Base-by-base conservation (phyloP, 1,140 invertebrate species). In the Drosophila sp. region DNA sequence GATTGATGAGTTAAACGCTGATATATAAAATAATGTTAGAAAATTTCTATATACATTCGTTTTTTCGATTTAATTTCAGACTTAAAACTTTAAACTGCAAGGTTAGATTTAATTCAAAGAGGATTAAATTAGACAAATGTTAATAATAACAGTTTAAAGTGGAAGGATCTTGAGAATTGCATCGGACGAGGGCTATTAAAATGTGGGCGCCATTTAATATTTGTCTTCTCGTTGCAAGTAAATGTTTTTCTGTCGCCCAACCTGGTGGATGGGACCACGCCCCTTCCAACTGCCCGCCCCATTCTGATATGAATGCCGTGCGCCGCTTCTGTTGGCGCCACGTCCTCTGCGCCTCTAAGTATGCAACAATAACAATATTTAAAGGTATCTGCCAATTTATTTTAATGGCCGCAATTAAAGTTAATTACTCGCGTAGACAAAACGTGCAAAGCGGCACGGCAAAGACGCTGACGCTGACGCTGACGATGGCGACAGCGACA, bases 361-460 rank as follows among this genome's bases (percentile, higher is more conserved):
- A 83, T 87, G 79, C 81, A 89, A 87, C 82, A 89, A 90, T 90
- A 90, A 89, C 84, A 81, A 84, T 90, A 90, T 90, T 90, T 90
- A 90, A 90, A 90, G 89, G 89, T 90, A 90, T 90, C 83, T 90
- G 89, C 82, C 89, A 90, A 90, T 90, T 90, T 90, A 90, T 90
- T 90, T 90, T 90, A 90, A 90, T 90, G 89, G 83, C 81, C 89
- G 82, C 89, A 90, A 90, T 90, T 90, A 90, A 90, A 90, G 89
- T 90, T 90, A 90, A 90, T 90, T 90, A 90, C 89, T 89, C 89
- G 87, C 87, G 87, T 90, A 90, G 87, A 90, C 87, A 83, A 90
- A 90, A 90, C 87, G 87, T 90, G 87, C 87, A 90, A 89, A 72
- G 82, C 61, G 67, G 36, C 57, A 38, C 32, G 27, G 66, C 40